phyloP scores from a whole-genome alignment of 1,140 invertebrate species.

The Bacillus rossius region DNA sequence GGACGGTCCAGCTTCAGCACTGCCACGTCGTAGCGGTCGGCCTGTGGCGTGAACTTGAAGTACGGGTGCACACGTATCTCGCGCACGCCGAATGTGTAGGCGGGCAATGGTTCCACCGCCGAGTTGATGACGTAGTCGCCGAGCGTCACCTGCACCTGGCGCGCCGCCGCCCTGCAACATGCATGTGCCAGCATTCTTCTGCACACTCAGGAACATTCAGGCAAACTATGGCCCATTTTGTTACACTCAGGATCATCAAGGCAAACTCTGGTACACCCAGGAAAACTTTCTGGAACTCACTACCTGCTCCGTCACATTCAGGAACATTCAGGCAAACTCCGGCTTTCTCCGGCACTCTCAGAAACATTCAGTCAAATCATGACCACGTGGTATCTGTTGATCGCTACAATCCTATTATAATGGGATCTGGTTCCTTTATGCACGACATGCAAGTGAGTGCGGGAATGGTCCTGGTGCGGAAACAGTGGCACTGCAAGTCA shows the following conservation, averaged over 20 bases:
- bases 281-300: too few relatives aligned
- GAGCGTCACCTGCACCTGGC: conserved; percentile 86
- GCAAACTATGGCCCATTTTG: too few relatives aligned
- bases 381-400: too few relatives aligned
- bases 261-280: too few relatives aligned
- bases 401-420: too few relatives aligned
- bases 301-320: neutral
- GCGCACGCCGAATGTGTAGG: conserved; percentile 84
- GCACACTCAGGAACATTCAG: neutral
- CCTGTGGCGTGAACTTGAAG: conserved; percentile 92
- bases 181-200: neutral
- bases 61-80: conserved; percentile 89
- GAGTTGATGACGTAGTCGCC: conserved; percentile 94
- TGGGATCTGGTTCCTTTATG: too few relatives aligned
- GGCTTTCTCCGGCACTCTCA: too few relatives aligned
- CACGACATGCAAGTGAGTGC: too few relatives aligned
- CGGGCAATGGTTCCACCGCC: conserved; percentile 80
- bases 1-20: conserved; percentile 82
- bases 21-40: conserved; percentile 77
- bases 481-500: too few relatives aligned
- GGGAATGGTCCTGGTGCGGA: too few relatives aligned
- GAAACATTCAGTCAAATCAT: too few relatives aligned
- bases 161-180: conserved; percentile 63
- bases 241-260: too few relatives aligned
- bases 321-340: neutral